These are phyloP conservation scores for Pseudanteris insignis DNA, from an alignment of 2,888 invertebrate species.

Conservation along the genomic window DNA sequence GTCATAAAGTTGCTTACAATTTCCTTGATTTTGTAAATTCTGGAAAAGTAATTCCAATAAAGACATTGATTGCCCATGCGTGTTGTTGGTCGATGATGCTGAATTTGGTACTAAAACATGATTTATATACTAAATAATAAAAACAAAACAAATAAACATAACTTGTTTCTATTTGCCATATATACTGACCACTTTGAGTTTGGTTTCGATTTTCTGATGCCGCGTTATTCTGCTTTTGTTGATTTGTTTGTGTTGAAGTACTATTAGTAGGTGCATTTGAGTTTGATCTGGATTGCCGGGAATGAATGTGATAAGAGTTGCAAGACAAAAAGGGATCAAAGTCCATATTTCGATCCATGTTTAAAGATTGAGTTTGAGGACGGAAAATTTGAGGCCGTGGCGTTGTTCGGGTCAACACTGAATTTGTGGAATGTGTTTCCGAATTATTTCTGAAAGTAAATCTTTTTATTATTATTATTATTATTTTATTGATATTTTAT, in stretches of 20 bases:
- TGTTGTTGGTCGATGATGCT: neutral
- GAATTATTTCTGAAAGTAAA: constrained; percentile 70
- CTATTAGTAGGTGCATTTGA: constrained; percentile 34
- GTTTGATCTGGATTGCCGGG: constrained; percentile 7
- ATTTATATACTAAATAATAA: neutral
- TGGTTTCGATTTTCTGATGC: constrained; percentile 49
- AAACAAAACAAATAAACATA: neutral
- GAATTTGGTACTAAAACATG: constrained; percentile 6
- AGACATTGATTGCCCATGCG: neutral
- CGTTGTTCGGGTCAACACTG: constrained; percentile 77
- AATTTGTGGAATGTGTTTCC: constrained; percentile 76
- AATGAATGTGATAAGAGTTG: constrained; percentile 75
- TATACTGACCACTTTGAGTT: constrained; percentile 50
- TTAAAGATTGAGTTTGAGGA: constrained; percentile 70
- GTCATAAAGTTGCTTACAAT: too few species aligned
- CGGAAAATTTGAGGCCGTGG: constrained; percentile 75
- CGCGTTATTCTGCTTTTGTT: constrained; percentile 69
- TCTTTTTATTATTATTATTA: too few species aligned
- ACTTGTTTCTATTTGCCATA: too few species aligned
- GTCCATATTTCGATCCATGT: constrained; percentile 56
- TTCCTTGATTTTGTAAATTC: too few species aligned
- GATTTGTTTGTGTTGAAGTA: constrained; percentile 54
- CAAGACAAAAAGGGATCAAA: constrained; percentile 78
- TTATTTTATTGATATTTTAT: too few species aligned
- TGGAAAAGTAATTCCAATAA: too few species aligned